Percentiles rank a stretch among this genome's conserved stretches.
Conservation (phyloP, 2,113 vertebrate genomes). For the Stegostoma tigrinum region DNA sequence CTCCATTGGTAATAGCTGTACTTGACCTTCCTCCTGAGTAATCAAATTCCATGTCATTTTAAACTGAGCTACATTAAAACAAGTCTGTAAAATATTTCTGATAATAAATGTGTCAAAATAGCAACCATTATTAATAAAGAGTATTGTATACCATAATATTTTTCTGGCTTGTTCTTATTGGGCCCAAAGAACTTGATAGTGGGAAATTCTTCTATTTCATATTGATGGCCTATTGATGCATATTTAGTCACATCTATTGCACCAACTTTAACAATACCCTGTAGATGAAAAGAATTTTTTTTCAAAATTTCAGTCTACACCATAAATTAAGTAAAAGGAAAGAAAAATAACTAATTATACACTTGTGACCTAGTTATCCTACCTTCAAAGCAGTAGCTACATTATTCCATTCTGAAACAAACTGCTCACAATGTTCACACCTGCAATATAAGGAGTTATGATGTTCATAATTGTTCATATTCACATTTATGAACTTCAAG, state of each 20-base stretch:
- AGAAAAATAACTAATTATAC: neutral
- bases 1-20: conserved; percentile 84
- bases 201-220: conserved; percentile 83
- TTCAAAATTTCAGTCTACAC: neutral
- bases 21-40: conserved; percentile 75
- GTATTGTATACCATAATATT: conserved; percentile 78
- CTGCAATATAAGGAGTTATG: conserved; percentile 49
- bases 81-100: neutral
- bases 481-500: neutral
- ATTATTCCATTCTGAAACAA: conserved; percentile 91
- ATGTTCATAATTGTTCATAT: too few relatives aligned
- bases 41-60: conserved; percentile 20
- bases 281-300: conserved; percentile 39
- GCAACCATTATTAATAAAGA: conserved; percentile 15
- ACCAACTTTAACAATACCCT: conserved; percentile 91
- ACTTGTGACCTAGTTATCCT: conserved; percentile 44
- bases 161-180: conserved; percentile 89
- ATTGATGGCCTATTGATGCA: conserved; percentile 82
- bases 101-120: neutral
- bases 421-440: conserved; percentile 86
- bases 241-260: conserved; percentile 90
- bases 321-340: neutral
- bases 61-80: neutral
- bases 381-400: conserved; percentile 90
- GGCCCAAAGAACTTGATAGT: conserved; percentile 93